Conservation (phyloP, 2,888 invertebrate genomes). For the Heliconius cydno region DNA sequence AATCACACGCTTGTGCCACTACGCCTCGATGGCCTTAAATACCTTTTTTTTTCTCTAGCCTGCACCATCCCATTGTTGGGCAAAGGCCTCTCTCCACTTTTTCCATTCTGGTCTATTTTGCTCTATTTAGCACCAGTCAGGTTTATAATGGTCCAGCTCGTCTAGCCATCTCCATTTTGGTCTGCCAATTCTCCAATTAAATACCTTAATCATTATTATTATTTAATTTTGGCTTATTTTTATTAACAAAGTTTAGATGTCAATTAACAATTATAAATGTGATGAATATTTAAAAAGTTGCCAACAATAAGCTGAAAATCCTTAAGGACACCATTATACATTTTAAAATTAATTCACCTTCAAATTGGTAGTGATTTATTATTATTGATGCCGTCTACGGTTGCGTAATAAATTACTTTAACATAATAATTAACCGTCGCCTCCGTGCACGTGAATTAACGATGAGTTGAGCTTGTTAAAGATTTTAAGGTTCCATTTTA, state of each 20-base stretch:
- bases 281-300: slow-evolving; percentile 3
- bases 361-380: slow-evolving; percentile 42
- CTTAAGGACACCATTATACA: slow-evolving; percentile 33
- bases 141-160: too few species aligned
- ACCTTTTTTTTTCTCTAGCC: too few species aligned
- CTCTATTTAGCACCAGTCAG: too few species aligned
- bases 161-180: too few species aligned
- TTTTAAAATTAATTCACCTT: slow-evolving; percentile 37
- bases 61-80: too few species aligned
- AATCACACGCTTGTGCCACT: background rate
- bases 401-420: slow-evolving; percentile 42
- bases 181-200: background rate
- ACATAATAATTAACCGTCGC: slow-evolving; percentile 34
- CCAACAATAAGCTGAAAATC: slow-evolving; percentile 26
- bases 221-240: background rate
- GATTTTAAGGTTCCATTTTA: slow-evolving; percentile 17
- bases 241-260: background rate
- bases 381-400: slow-evolving; percentile 38
- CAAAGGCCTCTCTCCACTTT: too few species aligned
- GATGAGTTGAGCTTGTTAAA: slow-evolving; percentile 20
- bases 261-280: background rate
- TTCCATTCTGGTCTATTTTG: too few species aligned
- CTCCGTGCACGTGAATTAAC: slow-evolving; percentile 24
- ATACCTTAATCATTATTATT: too few species aligned
- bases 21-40: background rate